Percentiles rank a stretch among this genome's conserved stretches.
phyloP scores from a whole-genome alignment of 2,113 vertebrate genomes.

The Malaclemys terrapin region DNA sequence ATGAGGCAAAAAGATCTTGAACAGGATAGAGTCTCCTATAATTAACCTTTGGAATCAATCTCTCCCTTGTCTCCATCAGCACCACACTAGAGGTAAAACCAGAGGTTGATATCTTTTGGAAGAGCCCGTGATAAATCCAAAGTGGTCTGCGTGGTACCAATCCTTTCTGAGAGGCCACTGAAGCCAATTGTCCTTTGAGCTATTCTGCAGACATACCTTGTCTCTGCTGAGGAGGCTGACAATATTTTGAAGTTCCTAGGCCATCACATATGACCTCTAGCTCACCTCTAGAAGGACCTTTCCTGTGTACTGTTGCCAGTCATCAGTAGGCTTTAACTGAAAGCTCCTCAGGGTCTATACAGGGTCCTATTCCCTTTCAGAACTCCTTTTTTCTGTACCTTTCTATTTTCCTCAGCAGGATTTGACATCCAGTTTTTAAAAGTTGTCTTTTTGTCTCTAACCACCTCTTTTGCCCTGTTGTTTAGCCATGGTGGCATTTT shows the following conservation, averaged over 20 bases:
- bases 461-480: neutral
- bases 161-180: neutral
- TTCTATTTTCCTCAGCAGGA: neutral
- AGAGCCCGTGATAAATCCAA: neutral
- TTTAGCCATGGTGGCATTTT: neutral
- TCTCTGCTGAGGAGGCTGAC: neutral
- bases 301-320: neutral
- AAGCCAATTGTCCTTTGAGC: neutral
- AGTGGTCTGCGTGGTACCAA: neutral
- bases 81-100: neutral
- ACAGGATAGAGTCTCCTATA: neutral
- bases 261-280: neutral
- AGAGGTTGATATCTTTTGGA: neutral
- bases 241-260: neutral
- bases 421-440: neutral
- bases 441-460: neutral
- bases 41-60: neutral
- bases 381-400: neutral
- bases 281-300: neutral
- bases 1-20: neutral
- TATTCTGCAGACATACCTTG: neutral
- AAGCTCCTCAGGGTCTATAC: neutral
- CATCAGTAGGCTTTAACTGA: neutral
- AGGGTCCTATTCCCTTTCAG: neutral
- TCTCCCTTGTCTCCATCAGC: neutral